A percentile compares a stretch with the other conserved stretches of the same genome.
Conservation (phyloP, 1,140 invertebrate genomes). For the Cotesia typhae region DNA sequence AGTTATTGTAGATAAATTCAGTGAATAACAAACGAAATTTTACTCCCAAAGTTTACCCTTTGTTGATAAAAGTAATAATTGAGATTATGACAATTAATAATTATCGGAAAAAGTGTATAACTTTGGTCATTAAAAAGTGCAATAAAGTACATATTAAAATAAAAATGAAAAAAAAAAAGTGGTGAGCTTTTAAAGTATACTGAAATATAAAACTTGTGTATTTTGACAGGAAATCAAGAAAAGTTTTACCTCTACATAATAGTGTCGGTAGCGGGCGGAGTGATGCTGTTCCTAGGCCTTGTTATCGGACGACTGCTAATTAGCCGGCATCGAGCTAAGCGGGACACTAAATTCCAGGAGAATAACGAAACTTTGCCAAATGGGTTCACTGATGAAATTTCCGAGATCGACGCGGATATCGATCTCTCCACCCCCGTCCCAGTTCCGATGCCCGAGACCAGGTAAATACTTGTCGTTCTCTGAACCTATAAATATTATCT, state of each 20-base stretch:
- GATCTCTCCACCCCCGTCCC: constrained; percentile 72
- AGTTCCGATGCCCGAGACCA: constrained; percentile 64
- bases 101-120: too few relatives aligned
- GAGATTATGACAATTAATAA: too few relatives aligned
- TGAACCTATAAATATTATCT: background rate
- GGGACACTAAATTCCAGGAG: constrained; percentile 67
- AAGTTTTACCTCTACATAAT: constrained; percentile 81
- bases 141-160: too few relatives aligned
- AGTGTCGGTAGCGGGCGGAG: constrained; percentile 73
- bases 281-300: constrained; percentile 74
- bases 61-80: too few relatives aligned
- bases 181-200: too few relatives aligned
- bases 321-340: constrained; percentile 69
- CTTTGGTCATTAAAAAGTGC: too few relatives aligned
- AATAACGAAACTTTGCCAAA: constrained; percentile 73
- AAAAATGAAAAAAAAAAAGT: background rate
- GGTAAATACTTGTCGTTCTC: constrained; percentile 42
- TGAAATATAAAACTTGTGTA: constrained; percentile 40
- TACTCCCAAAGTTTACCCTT: too few relatives aligned
- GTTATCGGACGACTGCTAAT: constrained; percentile 73
- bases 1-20: too few relatives aligned
- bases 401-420: constrained; percentile 77
- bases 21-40: too few relatives aligned
- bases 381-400: constrained; percentile 76
- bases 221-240: constrained; percentile 76